phyloP scores from a whole-genome alignment of 1,140 invertebrate genomes.

The Pseudomyrmex gracilis region DNA sequence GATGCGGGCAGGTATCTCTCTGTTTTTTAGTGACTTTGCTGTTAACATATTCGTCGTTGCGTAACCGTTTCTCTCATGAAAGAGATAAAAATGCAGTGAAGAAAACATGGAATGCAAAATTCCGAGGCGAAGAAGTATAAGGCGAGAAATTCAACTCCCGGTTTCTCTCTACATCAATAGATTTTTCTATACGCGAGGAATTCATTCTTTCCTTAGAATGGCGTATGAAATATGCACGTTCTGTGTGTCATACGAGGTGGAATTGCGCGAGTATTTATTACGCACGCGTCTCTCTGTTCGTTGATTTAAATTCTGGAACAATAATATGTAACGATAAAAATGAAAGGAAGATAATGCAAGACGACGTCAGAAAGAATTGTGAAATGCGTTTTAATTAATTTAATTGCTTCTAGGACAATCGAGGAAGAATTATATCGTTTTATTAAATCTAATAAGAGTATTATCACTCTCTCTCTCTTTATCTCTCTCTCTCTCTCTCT shows the following conservation, averaged over 20 bases:
- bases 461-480: too few species aligned
- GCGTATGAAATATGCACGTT: slow-evolving; percentile 32
- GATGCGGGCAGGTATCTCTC: slow-evolving; percentile 14
- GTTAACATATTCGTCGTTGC: slow-evolving; percentile 50
- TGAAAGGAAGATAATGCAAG: too few species aligned
- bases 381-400: not conserved
- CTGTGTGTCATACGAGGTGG: not conserved
- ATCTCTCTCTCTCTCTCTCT: too few species aligned
- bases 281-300: not conserved
- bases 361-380: not conserved
- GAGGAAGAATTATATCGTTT: not conserved
- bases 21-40: slow-evolving; percentile 43
- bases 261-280: slow-evolving; percentile 1
- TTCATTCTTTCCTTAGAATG: slow-evolving; percentile 40
- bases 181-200: slow-evolving; percentile 34
- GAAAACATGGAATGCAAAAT: slow-evolving; percentile 29
- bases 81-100: slow-evolving; percentile 31
- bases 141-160: slow-evolving; percentile 33
- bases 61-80: slow-evolving; percentile 49
- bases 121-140: slow-evolving; percentile 21
- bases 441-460: slow-evolving; percentile 6
- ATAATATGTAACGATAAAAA: not conserved
- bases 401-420: too few species aligned
- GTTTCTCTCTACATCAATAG: not conserved
- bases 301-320: slow-evolving; percentile 5